Base-by-base conservation (phyloP, 2,888 invertebrate genomes). In the Drosophila hamatofila region DNA sequence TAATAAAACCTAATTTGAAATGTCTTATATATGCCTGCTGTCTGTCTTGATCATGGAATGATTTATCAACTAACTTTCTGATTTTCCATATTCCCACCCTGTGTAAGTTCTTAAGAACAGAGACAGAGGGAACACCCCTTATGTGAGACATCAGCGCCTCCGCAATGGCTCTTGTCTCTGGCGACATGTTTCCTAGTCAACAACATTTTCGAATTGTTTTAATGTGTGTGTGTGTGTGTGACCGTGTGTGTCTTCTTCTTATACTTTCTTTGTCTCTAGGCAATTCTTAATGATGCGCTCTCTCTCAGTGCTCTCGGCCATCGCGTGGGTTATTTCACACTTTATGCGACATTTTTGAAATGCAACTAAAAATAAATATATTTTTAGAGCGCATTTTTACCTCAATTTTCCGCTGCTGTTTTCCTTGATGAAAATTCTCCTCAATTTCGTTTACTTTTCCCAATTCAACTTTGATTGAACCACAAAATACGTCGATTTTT, bases 281-380 rank as follows among this genome's bases (percentile, higher is more conserved):
- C 35, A 44, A 30, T 57, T 44, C 56, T 33, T 48, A 25, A 18
- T n/a, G 46, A 16, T 65, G 44, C 60, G 21, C 44, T 25, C 27
- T 4, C 30, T 30, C 35, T 16, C 35, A 6, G 14, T 16, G 30
- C 55, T 56, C 41, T 27, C 11, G 21, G 18, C 23, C 68, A 66
- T 18, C 63, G 72, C 72, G 75, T 71, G 71, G 75, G 74, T 73
- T 73, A 62, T 73, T 67, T 72, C 59, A 60, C 69, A 57, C 56
- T 86, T 80, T 80, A 82, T 81, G 83, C 76, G 86, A 86, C 81
- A 67, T 81, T 80, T 72, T 81, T 78, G 35, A 54, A 75, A 83
- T 84, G 75, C 87, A 84, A 84, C 84, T 73, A 86, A 75, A 84
- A 80, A 81, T 80, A 82, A 55, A 69, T 69, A 56, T 54, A 75